phyloP scores from a whole-genome alignment of 2,113 vertebrate genomes.

The Phyllostomus hastatus region DNA sequence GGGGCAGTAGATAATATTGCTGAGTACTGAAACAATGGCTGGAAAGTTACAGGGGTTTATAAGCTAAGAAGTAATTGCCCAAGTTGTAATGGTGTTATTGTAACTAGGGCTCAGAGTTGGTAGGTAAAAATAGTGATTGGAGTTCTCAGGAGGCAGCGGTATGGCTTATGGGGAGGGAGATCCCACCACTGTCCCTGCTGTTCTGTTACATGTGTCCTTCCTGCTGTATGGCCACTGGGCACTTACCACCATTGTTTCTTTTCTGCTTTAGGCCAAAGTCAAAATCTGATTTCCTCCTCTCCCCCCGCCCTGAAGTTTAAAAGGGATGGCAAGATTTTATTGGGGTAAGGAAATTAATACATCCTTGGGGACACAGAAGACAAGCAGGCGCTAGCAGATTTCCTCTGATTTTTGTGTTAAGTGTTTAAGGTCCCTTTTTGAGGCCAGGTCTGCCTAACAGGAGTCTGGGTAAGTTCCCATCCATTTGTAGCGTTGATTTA shows the following conservation, averaged over 20 bases:
- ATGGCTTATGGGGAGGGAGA: background rate
- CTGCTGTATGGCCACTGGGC: background rate
- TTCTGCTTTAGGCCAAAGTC: background rate
- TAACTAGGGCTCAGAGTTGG: background rate
- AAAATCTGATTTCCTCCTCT: background rate
- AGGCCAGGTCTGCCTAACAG: background rate
- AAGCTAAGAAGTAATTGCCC: background rate
- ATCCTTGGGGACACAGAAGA: too few species aligned
- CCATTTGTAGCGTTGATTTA: constrained; percentile 17
- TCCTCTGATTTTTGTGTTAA: background rate
- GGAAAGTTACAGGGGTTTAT: background rate
- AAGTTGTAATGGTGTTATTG: background rate
- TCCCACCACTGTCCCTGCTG: background rate
- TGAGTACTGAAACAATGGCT: background rate
- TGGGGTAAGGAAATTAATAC: too few species aligned
- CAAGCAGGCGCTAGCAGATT: background rate
- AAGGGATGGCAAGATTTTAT: too few species aligned
- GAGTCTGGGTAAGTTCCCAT: background rate
- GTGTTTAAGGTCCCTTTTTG: background rate
- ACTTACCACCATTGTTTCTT: background rate
- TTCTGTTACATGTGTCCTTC: background rate
- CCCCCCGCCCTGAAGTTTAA: too few species aligned
- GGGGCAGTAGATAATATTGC: background rate
- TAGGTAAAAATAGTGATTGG: background rate
- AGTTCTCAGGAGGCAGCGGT: background rate